These are phyloP conservation scores for Zaprionus ghesquierei DNA, from an alignment of 1,140 invertebrate species.

Conservation along the genomic window DNA sequence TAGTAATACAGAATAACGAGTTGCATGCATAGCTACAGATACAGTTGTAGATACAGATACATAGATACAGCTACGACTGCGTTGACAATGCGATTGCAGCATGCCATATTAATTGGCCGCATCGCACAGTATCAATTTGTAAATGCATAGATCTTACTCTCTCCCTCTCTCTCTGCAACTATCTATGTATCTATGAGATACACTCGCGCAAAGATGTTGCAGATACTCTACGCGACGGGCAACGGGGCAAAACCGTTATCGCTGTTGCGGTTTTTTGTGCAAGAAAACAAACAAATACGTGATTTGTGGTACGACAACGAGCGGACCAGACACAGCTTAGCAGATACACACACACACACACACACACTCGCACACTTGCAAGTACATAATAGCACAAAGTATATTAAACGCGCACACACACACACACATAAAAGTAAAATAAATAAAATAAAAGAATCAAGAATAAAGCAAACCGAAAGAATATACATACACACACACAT, in stretches of 20 bases:
- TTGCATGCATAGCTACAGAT: slow-evolving; percentile 7
- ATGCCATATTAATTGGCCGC: background rate
- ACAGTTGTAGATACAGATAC: background rate
- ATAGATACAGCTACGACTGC: background rate
- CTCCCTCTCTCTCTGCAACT: background rate
- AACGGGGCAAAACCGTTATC: slow-evolving; percentile 51
- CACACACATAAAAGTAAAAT: slow-evolving; percentile 8
- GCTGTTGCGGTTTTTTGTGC: slow-evolving; percentile 42
- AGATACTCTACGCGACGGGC: slow-evolving; percentile 3
- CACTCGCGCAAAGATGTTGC: slow-evolving; percentile 16
- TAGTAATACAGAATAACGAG: too few species aligned
- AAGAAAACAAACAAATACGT: slow-evolving; percentile 58
- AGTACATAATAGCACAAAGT: slow-evolving; percentile 34
- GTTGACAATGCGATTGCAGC: slow-evolving; percentile 38
- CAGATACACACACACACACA: slow-evolving; percentile 42
- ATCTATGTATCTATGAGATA: slow-evolving; percentile 54
- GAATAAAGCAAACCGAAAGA: slow-evolving; percentile 21
- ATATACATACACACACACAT: background rate
- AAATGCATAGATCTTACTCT: background rate
- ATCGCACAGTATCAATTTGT: background rate
- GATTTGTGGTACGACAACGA: slow-evolving; percentile 49
- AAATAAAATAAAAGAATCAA: slow-evolving; percentile 15
- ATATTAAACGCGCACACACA: slow-evolving; percentile 6
- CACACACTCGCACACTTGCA: slow-evolving; percentile 2
- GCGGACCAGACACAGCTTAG: slow-evolving; percentile 11